These are phyloP conservation scores for Copsychus sechellarum DNA, from an alignment of 2,113 vertebrate species.

Conservation along the genomic window DNA sequence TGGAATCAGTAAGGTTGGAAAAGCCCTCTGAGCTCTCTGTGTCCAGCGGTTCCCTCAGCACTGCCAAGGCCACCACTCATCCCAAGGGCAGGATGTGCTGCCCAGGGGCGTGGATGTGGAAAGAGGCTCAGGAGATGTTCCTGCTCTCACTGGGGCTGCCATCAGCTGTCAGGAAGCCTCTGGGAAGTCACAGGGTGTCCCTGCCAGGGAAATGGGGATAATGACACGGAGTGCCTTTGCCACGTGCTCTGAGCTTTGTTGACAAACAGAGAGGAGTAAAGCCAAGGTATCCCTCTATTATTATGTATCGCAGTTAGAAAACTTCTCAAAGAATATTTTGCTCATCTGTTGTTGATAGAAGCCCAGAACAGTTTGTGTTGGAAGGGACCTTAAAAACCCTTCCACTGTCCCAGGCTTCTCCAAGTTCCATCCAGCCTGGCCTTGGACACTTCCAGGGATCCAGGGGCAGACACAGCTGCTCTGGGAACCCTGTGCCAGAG, in stretches of 20 bases:
- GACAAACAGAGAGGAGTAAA: not conserved
- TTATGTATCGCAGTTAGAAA: not conserved
- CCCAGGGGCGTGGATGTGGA: fast-evolving
- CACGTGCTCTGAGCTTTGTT: not conserved
- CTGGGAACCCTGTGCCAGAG: not conserved
- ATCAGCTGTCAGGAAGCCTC: not conserved
- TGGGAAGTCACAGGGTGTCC: not conserved
- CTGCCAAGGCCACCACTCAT: not conserved
- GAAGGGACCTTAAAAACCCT: not conserved
- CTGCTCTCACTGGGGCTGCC: not conserved
- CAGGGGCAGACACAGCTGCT: not conserved
- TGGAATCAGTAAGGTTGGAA: not conserved
- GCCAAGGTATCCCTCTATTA: not conserved
- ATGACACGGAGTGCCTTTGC: not conserved
- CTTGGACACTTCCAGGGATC: not conserved
- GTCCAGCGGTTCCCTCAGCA: not conserved
- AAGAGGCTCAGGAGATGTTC: not conserved
- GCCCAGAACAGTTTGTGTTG: not conserved
- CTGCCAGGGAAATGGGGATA: not conserved
- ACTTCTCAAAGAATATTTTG: not conserved
- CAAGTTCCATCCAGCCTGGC: fast-evolving
- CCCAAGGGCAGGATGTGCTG: not conserved
- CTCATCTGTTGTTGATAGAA: not conserved
- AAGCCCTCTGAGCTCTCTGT: not conserved
- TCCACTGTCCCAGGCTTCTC: not conserved